A percentile compares a stretch with the other conserved stretches of the same genome.
Evolutionary conservation across 2,113 vertebrate genomes (phyloP).

Genomic region (Tupaia tana): DNA sequence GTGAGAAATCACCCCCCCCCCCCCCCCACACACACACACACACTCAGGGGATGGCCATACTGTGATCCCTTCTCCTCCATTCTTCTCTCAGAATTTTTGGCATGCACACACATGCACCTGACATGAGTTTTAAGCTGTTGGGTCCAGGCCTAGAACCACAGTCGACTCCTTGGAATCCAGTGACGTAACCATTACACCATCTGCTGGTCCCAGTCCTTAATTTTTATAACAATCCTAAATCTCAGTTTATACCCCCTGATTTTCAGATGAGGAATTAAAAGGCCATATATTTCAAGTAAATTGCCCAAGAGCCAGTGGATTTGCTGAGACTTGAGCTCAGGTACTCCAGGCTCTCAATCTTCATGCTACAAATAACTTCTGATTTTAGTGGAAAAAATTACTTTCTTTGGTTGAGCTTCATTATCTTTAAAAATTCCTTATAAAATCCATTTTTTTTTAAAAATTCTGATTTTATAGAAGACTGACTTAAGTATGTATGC

Average conservation of each 20-base stretch:
- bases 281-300: neutral
- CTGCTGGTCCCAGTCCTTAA: neutral
- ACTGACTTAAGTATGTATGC: neutral
- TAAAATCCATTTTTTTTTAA: constrained; percentile 23
- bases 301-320: neutral
- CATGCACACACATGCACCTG: no score
- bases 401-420: constrained; percentile 38
- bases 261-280: neutral
- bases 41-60: no score
- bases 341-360: neutral
- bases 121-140: no score
- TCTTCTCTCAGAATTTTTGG: no score
- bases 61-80: no score
- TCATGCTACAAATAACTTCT: neutral
- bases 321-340: neutral
- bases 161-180: no score
- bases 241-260: neutral
- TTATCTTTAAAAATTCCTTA: neutral
- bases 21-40: no score
- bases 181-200: no score
- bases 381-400: neutral
- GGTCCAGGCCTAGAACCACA: no score
- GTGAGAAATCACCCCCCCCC: no score
- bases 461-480: neutral
- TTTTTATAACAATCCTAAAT: neutral